Conservation (phyloP, 2,797 vertebrate species). For the Brotula barbata region DNA sequence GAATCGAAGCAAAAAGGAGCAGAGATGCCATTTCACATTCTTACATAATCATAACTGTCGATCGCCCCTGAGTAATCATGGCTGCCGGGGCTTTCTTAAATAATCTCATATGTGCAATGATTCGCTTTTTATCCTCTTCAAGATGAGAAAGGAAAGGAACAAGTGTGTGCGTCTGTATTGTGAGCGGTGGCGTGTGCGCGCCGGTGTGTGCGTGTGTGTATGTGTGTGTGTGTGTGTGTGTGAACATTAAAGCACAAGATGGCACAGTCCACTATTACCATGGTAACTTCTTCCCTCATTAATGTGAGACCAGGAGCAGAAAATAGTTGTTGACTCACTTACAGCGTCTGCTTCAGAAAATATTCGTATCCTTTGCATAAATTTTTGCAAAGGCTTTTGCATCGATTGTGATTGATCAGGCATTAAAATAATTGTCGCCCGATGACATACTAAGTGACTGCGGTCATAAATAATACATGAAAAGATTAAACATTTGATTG, state of each 20-base stretch:
- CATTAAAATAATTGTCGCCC: slow-evolving; percentile 51
- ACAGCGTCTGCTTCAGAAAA: slow-evolving; percentile 26
- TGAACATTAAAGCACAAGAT: slow-evolving; percentile 57
- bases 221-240: slow-evolving; percentile 12
- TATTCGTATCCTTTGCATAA: slow-evolving; percentile 8
- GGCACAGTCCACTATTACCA: slow-evolving; percentile 67
- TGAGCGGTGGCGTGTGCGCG: no score
- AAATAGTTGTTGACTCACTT: slow-evolving; percentile 61
- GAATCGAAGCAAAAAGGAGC: no score
- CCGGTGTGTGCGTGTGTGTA: no score
- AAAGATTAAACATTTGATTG: slow-evolving; percentile 52
- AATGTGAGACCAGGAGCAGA: slow-evolving; percentile 54
- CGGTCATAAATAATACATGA: slow-evolving; percentile 57
- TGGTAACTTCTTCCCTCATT: slow-evolving; percentile 73
- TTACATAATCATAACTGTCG: no score
- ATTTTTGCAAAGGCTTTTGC: slow-evolving; percentile 3
- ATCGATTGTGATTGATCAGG: slow-evolving; percentile 47
- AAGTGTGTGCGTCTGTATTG: no score
- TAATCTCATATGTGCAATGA: no score
- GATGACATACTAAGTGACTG: no score
- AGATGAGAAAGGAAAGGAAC: no score
- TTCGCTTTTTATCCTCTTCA: no score
- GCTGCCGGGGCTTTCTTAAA: no score
- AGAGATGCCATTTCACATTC: no score
- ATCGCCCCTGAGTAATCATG: no score